Evolutionary conservation across 2,113 vertebrate species (phyloP).

Genomic region (Zootoca vivipara): DNA sequence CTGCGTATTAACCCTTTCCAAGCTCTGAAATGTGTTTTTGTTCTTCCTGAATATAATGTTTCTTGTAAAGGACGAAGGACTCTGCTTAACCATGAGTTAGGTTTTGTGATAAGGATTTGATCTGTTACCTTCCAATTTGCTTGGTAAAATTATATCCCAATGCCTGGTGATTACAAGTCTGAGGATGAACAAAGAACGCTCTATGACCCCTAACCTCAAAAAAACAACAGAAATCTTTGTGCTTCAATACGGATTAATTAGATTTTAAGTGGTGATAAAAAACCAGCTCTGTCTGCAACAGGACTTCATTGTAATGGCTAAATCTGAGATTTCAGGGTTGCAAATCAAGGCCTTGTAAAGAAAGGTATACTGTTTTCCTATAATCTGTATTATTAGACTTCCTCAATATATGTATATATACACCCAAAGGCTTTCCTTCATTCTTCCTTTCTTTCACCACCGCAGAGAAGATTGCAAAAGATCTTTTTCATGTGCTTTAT

Average conservation of each 20-base stretch:
- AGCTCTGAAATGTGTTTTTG: slow-evolving; percentile 76
- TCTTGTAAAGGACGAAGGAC: slow-evolving; percentile 77
- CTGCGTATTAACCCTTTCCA: slow-evolving; percentile 71
- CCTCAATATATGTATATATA: slow-evolving; percentile 72
- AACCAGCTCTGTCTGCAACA: slow-evolving; percentile 78
- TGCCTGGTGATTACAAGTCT: slow-evolving; percentile 77
- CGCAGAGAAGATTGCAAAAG: slow-evolving; percentile 61
- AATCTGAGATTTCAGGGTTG: slow-evolving; percentile 81
- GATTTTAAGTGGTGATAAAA: slow-evolving; percentile 88
- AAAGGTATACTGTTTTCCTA: slow-evolving; percentile 80
- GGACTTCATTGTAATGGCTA: slow-evolving; percentile 82
- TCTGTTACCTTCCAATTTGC: slow-evolving; percentile 83
- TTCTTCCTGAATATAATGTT: slow-evolving; percentile 77
- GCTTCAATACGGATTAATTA: slow-evolving; percentile 87
- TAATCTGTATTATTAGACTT: slow-evolving; percentile 77
- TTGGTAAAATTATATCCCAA: slow-evolving; percentile 86
- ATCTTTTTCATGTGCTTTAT: slow-evolving; percentile 64
- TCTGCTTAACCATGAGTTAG: slow-evolving; percentile 76
- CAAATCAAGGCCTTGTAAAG: slow-evolving; percentile 77
- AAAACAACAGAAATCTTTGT: slow-evolving; percentile 88
- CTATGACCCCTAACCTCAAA: slow-evolving; percentile 89
- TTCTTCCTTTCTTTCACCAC: slow-evolving; percentile 62
- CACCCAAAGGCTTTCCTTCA: slow-evolving; percentile 62
- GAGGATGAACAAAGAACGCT: slow-evolving; percentile 83
- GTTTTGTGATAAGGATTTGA: slow-evolving; percentile 83